Percentiles rank a stretch among this genome's conserved stretches.
Evolutionary conservation across 2,888 invertebrate species (phyloP).

Genomic region (Globia sparganii): DNA sequence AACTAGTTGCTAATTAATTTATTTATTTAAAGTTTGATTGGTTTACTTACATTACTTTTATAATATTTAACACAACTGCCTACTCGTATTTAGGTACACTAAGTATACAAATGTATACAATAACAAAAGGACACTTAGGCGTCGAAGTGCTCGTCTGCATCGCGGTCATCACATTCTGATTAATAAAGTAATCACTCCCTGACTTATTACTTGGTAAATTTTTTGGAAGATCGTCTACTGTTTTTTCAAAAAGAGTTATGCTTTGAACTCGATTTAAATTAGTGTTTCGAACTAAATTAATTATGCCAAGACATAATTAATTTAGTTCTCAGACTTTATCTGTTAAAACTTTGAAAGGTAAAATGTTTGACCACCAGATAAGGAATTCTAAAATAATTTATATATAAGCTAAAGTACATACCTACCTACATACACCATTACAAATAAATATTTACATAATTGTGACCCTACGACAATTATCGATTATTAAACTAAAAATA

Average conservation of each 20-base stretch:
- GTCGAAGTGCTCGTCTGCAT: neutral
- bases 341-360: neutral
- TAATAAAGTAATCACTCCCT: too few species aligned
- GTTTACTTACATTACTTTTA: too few species aligned
- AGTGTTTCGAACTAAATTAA: too few species aligned
- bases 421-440: too few species aligned
- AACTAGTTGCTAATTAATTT: neutral
- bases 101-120: too few species aligned
- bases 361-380: neutral
- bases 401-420: neutral
- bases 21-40: too few species aligned
- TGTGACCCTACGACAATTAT: conserved; percentile 14
- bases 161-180: neutral
- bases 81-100: too few species aligned
- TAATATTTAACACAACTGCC: too few species aligned
- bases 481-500: conserved; percentile 30
- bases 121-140: neutral
- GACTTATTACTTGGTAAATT: too few species aligned
- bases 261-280: neutral
- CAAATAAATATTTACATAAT: conserved; percentile 5
- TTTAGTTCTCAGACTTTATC: neutral
- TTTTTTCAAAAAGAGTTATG: too few species aligned
- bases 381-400: neutral
- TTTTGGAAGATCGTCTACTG: too few species aligned
- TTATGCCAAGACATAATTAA: neutral